These are phyloP conservation scores for Nymphicus hollandicus DNA, from an alignment of 2,113 vertebrate genomes.

Conservation along the genomic window DNA sequence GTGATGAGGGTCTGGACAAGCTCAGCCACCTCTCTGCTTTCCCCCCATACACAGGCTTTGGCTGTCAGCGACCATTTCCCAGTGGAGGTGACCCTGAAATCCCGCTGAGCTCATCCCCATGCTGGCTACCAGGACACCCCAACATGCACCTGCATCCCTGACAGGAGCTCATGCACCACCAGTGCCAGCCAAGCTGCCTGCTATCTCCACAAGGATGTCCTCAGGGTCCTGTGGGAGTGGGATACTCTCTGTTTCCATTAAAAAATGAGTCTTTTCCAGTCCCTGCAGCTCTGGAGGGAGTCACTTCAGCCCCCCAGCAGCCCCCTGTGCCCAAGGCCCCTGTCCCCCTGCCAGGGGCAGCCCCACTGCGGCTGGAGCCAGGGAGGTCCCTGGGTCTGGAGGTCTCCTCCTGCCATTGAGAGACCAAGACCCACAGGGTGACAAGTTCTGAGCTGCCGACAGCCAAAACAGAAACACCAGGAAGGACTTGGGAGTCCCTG, in stretches of 20 bases:
- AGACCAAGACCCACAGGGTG: fast-evolving
- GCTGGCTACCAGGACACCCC: fast-evolving
- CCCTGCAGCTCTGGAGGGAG: not conserved
- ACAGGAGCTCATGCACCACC: fast-evolving
- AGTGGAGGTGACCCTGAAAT: conserved; percentile 77
- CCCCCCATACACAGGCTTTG: conserved; percentile 65
- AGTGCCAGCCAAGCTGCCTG: not conserved
- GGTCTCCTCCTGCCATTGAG: not conserved
- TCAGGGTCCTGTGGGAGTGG: not conserved
- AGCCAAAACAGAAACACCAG: not conserved
- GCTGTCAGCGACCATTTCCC: conserved; percentile 87
- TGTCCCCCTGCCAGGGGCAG: not conserved
- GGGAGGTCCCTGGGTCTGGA: no score
- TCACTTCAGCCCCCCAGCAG: not conserved
- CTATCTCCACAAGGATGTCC: not conserved
- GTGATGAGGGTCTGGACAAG: fast-evolving
- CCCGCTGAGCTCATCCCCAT: fast-evolving
- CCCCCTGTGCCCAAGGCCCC: fast-evolving
- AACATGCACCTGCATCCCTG: fast-evolving
- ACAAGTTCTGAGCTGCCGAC: not conserved
- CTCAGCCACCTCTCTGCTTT: not conserved
- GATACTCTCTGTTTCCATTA: not conserved
- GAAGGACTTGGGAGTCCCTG: not conserved
- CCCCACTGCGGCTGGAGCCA: not conserved
- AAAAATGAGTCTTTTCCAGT: not conserved